Percentiles rank a stretch among this genome's conserved stretches.
phyloP scores from a whole-genome alignment of 2,113 vertebrate species.

The Anser cygnoides region DNA sequence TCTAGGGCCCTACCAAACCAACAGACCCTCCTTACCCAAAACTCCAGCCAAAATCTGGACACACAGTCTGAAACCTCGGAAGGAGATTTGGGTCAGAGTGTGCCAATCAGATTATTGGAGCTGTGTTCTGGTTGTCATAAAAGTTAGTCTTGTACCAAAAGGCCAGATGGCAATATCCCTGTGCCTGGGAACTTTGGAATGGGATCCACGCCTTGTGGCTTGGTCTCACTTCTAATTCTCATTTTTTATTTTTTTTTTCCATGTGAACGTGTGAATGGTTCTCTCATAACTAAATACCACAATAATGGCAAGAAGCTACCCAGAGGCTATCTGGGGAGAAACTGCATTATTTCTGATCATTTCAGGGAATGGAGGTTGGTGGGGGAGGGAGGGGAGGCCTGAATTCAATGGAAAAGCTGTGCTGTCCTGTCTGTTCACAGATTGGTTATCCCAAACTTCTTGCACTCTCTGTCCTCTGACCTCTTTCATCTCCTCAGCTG shows the following conservation, averaged over 20 bases:
- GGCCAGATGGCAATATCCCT: background rate
- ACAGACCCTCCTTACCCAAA: background rate
- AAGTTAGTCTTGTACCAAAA: background rate
- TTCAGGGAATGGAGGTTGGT: background rate
- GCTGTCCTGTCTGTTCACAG: background rate
- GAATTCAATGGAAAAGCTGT: background rate
- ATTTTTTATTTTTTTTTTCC: background rate
- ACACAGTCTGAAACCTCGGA: background rate
- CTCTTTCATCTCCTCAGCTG: background rate
- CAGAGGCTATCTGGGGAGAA: conserved; percentile 28
- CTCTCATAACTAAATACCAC: conserved; percentile 31
- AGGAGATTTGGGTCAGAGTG: background rate
- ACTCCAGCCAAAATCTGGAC: background rate
- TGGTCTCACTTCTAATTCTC: conserved; percentile 16
- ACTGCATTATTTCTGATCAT: conserved; percentile 6
- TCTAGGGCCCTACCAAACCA: background rate
- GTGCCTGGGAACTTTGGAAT: background rate
- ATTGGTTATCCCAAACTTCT: background rate
- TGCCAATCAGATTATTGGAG: background rate
- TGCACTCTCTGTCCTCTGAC: background rate
- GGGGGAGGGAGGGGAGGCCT: background rate
- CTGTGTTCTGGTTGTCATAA: background rate
- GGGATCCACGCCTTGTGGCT: background rate
- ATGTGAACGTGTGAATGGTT: background rate
- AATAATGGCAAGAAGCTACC: conserved; percentile 34